A percentile compares a stretch with the other conserved stretches of the same genome.
Evolutionary conservation across 2,888 invertebrate genomes (phyloP).

Genomic region (Lasioglossum oenotherae): DNA sequence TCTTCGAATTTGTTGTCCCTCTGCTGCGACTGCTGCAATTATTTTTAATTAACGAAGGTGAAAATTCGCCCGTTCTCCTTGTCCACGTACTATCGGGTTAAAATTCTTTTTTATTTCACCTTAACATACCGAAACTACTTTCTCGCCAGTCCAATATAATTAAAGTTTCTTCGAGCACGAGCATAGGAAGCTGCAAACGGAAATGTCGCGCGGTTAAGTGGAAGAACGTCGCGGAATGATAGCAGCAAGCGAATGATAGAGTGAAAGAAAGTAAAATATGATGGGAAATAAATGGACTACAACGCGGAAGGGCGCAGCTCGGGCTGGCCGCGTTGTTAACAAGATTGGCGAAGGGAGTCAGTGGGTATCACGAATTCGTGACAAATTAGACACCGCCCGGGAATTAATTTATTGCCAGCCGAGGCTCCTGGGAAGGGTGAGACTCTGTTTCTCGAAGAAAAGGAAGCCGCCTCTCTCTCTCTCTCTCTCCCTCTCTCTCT

Average conservation of each 20-base stretch:
- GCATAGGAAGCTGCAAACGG: background rate
- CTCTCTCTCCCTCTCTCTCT: conserved; percentile 52
- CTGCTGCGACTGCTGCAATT: background rate
- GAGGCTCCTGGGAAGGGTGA: conserved; percentile 12
- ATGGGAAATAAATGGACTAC: background rate
- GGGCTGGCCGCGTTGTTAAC: background rate
- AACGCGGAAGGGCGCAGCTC: background rate
- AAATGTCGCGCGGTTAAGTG: background rate
- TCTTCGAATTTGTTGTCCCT: background rate
- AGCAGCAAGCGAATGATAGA: background rate
- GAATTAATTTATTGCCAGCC: conserved; percentile 41
- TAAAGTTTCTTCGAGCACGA: too few species aligned
- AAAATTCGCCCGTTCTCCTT: background rate
- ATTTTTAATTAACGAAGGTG: background rate
- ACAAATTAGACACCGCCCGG: conserved; percentile 11
- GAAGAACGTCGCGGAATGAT: background rate
- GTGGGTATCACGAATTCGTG: conserved; percentile 16
- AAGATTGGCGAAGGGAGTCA: conserved; percentile 2
- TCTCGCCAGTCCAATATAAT: too few species aligned
- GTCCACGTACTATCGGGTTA: background rate
- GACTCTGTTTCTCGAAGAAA: conserved; percentile 21
- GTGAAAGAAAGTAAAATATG: background rate
- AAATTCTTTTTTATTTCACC: too few species aligned
- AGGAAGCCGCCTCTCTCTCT: conserved; percentile 27
- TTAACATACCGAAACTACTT: too few species aligned